Evolutionary conservation across 2,113 vertebrate species (phyloP).

Genomic region (Rhinoderma darwinii): DNA sequence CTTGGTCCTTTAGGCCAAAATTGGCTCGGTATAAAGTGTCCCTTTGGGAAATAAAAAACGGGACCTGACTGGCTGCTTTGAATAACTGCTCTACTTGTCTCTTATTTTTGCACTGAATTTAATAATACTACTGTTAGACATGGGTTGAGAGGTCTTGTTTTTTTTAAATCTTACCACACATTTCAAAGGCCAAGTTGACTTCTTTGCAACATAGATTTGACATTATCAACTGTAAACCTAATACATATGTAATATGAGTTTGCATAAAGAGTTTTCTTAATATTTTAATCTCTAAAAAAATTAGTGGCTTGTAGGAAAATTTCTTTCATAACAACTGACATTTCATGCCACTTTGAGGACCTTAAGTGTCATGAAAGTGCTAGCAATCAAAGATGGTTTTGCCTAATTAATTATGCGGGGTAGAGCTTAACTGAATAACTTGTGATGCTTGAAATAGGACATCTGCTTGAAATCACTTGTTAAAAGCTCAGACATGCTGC

Average conservation of each 20-base stretch:
- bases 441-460: background rate
- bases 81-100: no score
- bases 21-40: no score
- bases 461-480: slow-evolving; percentile 18
- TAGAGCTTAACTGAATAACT: background rate
- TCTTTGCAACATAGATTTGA: background rate
- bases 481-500: background rate
- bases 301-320: background rate
- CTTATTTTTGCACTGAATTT: no score
- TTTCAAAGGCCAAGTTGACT: no score
- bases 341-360: background rate
- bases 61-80: no score
- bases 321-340: background rate
- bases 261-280: background rate
- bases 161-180: no score
- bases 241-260: background rate
- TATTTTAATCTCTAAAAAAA: background rate
- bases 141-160: no score
- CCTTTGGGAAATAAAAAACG: no score
- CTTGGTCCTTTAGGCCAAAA: no score
- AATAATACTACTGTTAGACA: no score
- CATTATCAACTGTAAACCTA: background rate
- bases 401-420: slow-evolving; percentile 10
- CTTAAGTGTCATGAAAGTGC: background rate
- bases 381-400: background rate